Evolutionary conservation across 1,140 invertebrate genomes (phyloP).

Genomic region (Acromyrmex echinatior): DNA sequence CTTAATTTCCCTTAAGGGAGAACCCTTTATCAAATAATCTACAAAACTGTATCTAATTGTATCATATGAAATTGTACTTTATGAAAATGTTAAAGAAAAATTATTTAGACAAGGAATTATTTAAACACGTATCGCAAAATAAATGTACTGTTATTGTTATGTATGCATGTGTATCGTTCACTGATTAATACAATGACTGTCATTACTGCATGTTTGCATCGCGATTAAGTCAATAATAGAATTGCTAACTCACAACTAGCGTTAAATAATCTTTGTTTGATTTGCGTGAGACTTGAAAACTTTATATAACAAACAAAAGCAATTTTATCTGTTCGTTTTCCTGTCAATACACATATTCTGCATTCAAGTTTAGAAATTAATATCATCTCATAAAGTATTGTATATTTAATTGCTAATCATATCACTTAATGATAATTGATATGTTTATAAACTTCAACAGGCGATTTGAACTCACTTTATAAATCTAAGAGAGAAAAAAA

Average conservation of each 20-base stretch:
- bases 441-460: neutral
- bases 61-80: no score
- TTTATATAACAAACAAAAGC: neutral
- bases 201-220: slow-evolving; percentile 5
- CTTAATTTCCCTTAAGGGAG: neutral
- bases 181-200: neutral
- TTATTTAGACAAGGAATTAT: neutral
- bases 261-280: neutral
- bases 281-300: neutral
- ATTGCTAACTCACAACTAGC: neutral
- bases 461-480: neutral
- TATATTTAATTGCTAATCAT: neutral
- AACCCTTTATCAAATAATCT: neutral
- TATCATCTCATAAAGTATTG: neutral
- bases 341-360: neutral
- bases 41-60: neutral
- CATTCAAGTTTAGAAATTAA: neutral
- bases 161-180: neutral
- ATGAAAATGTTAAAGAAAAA: neutral
- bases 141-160: slow-evolving; percentile 6
- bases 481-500: neutral
- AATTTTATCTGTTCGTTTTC: neutral
- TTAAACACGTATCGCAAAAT: neutral
- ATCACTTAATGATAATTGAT: neutral
- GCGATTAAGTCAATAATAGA: slow-evolving; percentile 8